Evolutionary conservation across 1,140 invertebrate species (phyloP), one percentile per base, ranked within the genome.

Genomic region (Monochamus saltuarius): DNA sequence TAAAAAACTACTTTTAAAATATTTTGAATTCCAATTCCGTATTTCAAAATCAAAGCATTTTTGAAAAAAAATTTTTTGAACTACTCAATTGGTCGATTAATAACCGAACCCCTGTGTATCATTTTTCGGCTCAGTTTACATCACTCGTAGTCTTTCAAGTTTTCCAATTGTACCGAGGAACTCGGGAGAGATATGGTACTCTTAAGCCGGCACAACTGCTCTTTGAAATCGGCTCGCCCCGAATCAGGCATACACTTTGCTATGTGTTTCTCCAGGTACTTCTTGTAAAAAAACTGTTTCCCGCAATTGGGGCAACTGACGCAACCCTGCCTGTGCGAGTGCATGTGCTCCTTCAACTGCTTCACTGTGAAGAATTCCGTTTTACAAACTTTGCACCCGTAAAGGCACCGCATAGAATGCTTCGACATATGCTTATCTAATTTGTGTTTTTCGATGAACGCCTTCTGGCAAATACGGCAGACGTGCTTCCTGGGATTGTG

Each of bases 401-500:
- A 56, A 13, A 64, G 35, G 17, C 62, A 29, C 45, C 59, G 56
- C 16, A 43, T 36, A 1, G 53, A 45, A 51, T 70, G 68, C 22
- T 59, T 68, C 35, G 67, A 36, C 9, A 53, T 19, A 22, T 71
- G 69, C 19, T 58, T 61, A 47, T 62, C 65, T 16, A 69, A 59
- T 53, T 67, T 71, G 13, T 60, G 65, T 47, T 65, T 65, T 57
- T 69, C 69, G 14, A 62, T 61, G 22, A 69, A 71, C 13, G 54
- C 46, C 59, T 71, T 66, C 10, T 64, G 69, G 50, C 73, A 75
- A 13, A 69, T 62, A n/a, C 64, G 60, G 49, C 73, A 75, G 40
- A 59, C 42, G 43, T 72, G 65, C 11, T 59, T 59, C 11, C 49
- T 29, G 14, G 45, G 38, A 10, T 51, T 36, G 29, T 64, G 62